Base-by-base conservation (phyloP, 35 echinoderm and acorn worm species). In the Holothuria glaberrima region DNA sequence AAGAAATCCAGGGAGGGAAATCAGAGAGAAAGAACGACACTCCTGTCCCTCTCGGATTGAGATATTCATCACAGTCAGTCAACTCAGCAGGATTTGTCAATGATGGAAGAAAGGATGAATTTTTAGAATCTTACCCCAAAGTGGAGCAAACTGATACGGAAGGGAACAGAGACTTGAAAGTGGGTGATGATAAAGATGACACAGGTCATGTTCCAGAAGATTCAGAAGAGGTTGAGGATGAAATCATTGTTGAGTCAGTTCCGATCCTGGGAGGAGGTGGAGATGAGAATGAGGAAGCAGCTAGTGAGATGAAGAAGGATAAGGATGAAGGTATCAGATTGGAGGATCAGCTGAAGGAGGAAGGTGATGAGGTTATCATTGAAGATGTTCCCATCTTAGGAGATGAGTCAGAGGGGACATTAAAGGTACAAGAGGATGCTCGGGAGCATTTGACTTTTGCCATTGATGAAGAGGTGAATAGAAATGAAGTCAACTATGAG, bases 361-460 rank as follows among this genome's bases (percentile, higher is more conserved):
- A 75, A 41, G 71, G 71, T 6, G 71, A 75, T 38, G 71, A 75
- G 44, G 34, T 75, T n/a, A 75, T 75, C 71, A 75, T 75, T n/a
- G 71, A 75, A 38, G 71, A 75, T 38, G 71, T 75, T 9, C 71
- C 71, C 9, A 75, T 75, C 18, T 38, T 75, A 31, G 71, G 33
- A 6, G 24, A 29, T 34, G 25, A 73, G 32, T 29, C 18, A 10
- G 30, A 19, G 6, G 71, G 33, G 33, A 21, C 9, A 17, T 54
- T 14, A 54, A 9, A 9, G 50, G 33, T 34, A 12, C 31, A 41
- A 41, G 31, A 12, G 24, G 66, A 69, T 12, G 24, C 66, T 0
- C 9, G 24, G 31, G 66, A 69, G 66, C 26, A 69, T 33, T 69
- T 33, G 50, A 54, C 50, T 9, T 54, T 54, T 54, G 50, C 50